Evolutionary conservation across 1,140 invertebrate species (phyloP).

Genomic region (Drosophila oshimai): DNA sequence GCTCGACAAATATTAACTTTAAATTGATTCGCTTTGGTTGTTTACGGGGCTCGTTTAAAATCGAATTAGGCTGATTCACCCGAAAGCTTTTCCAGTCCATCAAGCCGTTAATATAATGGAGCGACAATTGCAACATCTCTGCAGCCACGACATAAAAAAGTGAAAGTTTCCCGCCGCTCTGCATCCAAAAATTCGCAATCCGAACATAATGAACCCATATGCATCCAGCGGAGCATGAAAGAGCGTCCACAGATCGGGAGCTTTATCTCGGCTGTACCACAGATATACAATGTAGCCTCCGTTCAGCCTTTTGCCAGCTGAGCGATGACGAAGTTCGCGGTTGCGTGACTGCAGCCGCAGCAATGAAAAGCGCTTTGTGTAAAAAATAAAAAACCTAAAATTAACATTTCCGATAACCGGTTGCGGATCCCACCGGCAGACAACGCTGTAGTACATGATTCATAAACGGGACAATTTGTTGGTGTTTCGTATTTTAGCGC

Average conservation of each 20-base stretch:
- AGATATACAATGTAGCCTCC: too few species aligned
- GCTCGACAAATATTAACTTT: background rate
- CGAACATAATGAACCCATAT: slow-evolving; percentile 47
- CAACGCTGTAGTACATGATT: slow-evolving; percentile 50
- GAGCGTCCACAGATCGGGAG: slow-evolving; percentile 9
- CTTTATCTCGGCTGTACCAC: slow-evolving; percentile 1
- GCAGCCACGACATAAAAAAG: slow-evolving; percentile 38
- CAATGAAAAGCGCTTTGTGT: slow-evolving; percentile 50
- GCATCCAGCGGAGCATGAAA: slow-evolving; percentile 57
- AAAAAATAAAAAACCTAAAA: slow-evolving; percentile 49
- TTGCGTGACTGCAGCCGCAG: slow-evolving; percentile 57
- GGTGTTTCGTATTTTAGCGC: slow-evolving; percentile 42
- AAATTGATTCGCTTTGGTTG: background rate
- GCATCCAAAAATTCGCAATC: slow-evolving; percentile 69
- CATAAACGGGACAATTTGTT: slow-evolving; percentile 50
- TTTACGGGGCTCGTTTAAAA: slow-evolving; percentile 10
- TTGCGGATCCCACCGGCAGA: slow-evolving; percentile 41
- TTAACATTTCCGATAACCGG: slow-evolving; percentile 66
- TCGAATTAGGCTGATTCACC: slow-evolving; percentile 35
- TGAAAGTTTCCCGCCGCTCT: slow-evolving; percentile 60
- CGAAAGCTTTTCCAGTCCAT: slow-evolving; percentile 30
- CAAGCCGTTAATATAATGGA: slow-evolving; percentile 1
- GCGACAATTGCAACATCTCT: slow-evolving; percentile 49
- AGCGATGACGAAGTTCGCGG: slow-evolving; percentile 47
- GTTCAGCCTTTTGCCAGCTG: slow-evolving; percentile 52